Evolutionary conservation across 2,888 invertebrate genomes (phyloP), one percentile per base, ranked within the genome.

Genomic region (Acanthosepion pharaonis): DNA sequence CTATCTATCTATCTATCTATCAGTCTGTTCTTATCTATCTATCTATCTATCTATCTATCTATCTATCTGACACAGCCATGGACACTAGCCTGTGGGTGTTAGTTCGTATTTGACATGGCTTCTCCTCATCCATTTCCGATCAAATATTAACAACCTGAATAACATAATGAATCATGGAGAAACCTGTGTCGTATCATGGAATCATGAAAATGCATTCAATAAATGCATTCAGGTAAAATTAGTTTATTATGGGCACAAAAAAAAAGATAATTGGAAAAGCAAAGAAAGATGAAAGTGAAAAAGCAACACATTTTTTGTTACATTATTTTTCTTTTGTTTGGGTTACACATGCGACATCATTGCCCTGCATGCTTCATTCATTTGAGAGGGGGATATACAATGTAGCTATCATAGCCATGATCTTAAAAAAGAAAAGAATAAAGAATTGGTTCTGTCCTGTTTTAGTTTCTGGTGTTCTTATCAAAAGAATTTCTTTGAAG

Each of bases 401-500:
- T 78, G 33, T 15, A 15, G n/a, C 15, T 15, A 5, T n/a, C 78
- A 33, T 59, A 6, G 23, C 23, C 59, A 78, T 11, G 5, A n/a
- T 78, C 33, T 78, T 18, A 78, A n/a, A 23, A 78, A 78, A 78
- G 23, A n/a, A 78, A 78, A 78, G n/a, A 20, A 59, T 23, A 23
- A 59, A n/a, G n/a, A 78, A 78, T 28, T 78, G 8, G n/a, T 28
- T n/a, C 78, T 78, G 78, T 78, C 78, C n/a, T 78, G 78, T 78
- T 78, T 78, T 78, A 15, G n/a, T 33, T 78, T 78, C 78, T 33
- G 8, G n/a, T n/a, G 8, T n/a, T 78, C 9, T 33, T 15, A 28
- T 78, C n/a, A n/a, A 78, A 78, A 78, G 78, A n/a, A 78, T 78
- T 78, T 78, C 78, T 78, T 78, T n/a, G 78, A 78, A 78, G 78